These are phyloP conservation scores for Steinernema scapterisci DNA, from an alignment of 2,888 invertebrate genomes.

Conservation along the genomic window DNA sequence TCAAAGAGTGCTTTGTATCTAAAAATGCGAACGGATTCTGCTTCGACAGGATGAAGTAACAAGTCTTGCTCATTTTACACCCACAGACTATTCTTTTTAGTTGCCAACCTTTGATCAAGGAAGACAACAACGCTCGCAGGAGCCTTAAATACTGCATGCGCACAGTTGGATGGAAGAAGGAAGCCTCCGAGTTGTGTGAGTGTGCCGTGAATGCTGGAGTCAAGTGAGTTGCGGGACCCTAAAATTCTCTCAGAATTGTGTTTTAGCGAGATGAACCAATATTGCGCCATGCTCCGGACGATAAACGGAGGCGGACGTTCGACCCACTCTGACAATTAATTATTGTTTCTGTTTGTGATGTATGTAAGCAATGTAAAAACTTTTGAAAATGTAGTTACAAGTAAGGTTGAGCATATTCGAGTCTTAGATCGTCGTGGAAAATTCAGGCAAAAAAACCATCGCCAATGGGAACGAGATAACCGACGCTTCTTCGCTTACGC, in stretches of 20 bases:
- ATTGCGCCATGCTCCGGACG: constrained; percentile 21
- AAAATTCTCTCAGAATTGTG: neutral
- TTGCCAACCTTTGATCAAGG: constrained; percentile 34
- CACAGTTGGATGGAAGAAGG: constrained; percentile 25
- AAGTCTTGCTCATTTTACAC: neutral
- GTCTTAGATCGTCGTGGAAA: neutral
- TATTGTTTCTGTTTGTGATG: neutral
- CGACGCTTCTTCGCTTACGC: too few species aligned
- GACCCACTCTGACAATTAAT: constrained; percentile 7
- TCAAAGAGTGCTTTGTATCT: constrained; percentile 59
- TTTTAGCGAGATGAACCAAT: constrained; percentile 17
- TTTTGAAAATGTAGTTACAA: neutral
- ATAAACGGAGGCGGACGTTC: neutral
- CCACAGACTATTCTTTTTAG: neutral
- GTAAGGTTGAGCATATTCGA: neutral
- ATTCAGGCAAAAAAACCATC: neutral
- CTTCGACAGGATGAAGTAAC: constrained; percentile 55
- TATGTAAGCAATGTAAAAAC: constrained; percentile 15
- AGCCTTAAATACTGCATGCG: constrained; percentile 27
- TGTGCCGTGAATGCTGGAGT: constrained; percentile 23
- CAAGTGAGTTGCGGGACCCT: neutral
- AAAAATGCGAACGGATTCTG: constrained; percentile 60
- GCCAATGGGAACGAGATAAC: neutral
- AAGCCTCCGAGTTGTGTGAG: constrained; percentile 11
- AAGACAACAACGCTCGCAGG: constrained; percentile 30